phyloP scores from a whole-genome alignment of 2,113 vertebrate species.

The Orthonyx spaldingii region DNA sequence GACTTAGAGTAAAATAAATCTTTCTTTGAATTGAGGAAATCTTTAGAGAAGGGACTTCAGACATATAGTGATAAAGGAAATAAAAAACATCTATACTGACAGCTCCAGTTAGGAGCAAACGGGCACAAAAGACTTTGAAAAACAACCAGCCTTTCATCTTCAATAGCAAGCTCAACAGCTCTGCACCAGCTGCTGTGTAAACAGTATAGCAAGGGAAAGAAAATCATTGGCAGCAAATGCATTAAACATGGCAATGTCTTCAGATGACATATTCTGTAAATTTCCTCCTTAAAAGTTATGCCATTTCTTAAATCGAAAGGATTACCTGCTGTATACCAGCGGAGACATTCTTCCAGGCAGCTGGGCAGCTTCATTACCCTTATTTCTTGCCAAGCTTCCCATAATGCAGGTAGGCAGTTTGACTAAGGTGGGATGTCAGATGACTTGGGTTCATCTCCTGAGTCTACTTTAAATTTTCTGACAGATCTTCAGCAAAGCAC shows the following conservation, averaged over 20 bases:
- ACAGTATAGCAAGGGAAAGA: constrained; percentile 34
- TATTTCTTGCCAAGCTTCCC: background rate
- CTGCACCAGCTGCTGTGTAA: constrained; percentile 50
- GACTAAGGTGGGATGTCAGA: background rate
- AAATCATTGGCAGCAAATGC: constrained; percentile 46
- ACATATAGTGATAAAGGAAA: constrained; percentile 41
- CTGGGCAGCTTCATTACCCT: background rate
- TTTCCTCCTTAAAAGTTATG: constrained; percentile 23
- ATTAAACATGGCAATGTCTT: constrained; percentile 56
- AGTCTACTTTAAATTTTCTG: background rate
- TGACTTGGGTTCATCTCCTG: background rate
- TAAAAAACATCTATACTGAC: constrained; percentile 56
- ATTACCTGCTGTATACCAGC: background rate
- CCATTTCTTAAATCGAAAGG: constrained; percentile 25
- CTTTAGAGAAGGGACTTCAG: constrained; percentile 58
- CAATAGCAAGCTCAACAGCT: constrained; percentile 55
- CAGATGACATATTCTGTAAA: constrained; percentile 21
- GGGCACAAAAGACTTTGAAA: constrained; percentile 60
- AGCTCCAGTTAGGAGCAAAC: constrained; percentile 55
- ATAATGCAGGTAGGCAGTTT: background rate
- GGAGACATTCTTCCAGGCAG: background rate
- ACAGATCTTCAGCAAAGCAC: background rate
- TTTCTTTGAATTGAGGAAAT: constrained; percentile 43
- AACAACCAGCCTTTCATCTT: constrained; percentile 63
- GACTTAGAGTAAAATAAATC: constrained; percentile 2